These are phyloP conservation scores for Loxodonta africana DNA, from an alignment of 2,113 vertebrate species.

Conservation along the genomic window DNA sequence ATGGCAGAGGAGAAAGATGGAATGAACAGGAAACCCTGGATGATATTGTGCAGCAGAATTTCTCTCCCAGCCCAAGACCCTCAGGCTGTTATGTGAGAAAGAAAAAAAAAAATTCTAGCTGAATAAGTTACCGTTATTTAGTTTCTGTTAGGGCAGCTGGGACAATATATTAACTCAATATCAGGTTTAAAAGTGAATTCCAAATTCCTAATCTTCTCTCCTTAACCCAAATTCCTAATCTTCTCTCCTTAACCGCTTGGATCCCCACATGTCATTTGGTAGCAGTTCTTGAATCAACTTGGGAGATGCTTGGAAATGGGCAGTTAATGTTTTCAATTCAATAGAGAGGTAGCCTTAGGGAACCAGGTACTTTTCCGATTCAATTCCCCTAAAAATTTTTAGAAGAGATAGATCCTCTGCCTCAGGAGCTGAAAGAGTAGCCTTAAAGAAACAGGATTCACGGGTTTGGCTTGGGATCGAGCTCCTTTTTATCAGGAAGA, in stretches of 20 bases:
- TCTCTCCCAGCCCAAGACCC: neutral
- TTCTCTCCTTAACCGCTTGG: neutral
- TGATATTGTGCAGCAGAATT: neutral
- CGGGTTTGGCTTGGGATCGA: slow-evolving; percentile 7
- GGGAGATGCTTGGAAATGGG: neutral
- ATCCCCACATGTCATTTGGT: neutral
- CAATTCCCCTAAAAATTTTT: slow-evolving; percentile 19
- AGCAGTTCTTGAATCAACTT: neutral
- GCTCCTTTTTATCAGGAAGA: slow-evolving; percentile 47
- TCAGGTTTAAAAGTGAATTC: slow-evolving; percentile 36
- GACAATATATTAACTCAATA: neutral
- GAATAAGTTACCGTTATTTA: neutral
- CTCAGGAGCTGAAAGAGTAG: neutral
- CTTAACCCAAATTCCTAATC: neutral
- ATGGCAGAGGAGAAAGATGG: neutral
- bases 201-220: neutral
- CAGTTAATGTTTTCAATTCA: neutral
- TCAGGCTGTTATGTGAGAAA: neutral
- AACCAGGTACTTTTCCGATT: neutral
- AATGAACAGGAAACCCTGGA: neutral
- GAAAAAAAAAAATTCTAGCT: neutral
- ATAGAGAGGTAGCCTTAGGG: neutral
- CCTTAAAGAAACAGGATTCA: slow-evolving; percentile 4
- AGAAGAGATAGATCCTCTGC: slow-evolving; percentile 18
- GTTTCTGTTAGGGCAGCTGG: neutral